Evolutionary conservation across 2,113 vertebrate species (phyloP).

Genomic region (Myotis brandtii): DNA sequence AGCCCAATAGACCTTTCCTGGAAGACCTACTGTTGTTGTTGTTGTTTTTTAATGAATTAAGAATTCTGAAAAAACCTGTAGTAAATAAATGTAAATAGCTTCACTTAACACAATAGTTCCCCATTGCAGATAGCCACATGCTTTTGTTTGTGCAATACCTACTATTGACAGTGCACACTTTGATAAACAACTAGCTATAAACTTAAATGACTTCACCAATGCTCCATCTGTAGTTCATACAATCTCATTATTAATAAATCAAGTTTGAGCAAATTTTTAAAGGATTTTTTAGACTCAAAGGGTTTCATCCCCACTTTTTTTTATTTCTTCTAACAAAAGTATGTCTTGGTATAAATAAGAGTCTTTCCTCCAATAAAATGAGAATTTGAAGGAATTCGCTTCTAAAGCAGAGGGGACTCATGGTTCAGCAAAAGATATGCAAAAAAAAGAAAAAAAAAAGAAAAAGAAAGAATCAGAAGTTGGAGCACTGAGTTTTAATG

Average conservation of each 20-base stretch:
- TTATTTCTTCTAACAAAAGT: not conserved
- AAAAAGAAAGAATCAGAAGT: not conserved
- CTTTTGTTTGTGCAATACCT: not conserved
- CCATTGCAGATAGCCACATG: not conserved
- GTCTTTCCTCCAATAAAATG: not conserved
- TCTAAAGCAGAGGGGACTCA: not conserved
- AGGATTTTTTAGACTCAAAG: not conserved
- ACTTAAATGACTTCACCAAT: not conserved
- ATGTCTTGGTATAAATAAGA: not conserved
- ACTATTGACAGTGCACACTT: not conserved
- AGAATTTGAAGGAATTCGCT: not conserved
- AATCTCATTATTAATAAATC: slow-evolving; percentile 26
- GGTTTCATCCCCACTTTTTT: not conserved
- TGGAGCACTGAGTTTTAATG: not conserved
- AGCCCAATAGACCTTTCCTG: not conserved
- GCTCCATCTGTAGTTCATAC: not conserved
- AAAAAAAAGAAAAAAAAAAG: not conserved
- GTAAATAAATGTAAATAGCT: not conserved
- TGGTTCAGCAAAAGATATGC: not conserved
- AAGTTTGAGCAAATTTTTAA: not conserved
- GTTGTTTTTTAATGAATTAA: not conserved
- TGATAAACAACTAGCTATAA: not conserved
- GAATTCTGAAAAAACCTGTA: not conserved
- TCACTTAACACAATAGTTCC: not conserved
- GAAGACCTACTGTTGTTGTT: not conserved